Evolutionary conservation across 1,140 invertebrate genomes (phyloP).

Genomic region (Drosophila paulistorum): DNA sequence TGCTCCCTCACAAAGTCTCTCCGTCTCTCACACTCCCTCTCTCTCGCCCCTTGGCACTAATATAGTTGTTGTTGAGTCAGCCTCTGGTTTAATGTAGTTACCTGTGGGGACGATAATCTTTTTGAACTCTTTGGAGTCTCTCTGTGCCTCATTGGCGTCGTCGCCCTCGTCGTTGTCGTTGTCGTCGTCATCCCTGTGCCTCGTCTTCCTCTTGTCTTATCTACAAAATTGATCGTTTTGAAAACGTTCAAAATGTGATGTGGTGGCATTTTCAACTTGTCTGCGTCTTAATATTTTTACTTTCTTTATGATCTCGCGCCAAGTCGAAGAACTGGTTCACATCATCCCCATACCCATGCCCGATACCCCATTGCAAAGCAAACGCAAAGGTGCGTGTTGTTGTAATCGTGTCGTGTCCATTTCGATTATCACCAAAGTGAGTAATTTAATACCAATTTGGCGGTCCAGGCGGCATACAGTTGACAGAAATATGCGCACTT

Average conservation of each 20-base stretch:
- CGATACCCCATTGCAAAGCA: background rate
- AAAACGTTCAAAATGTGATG: slow-evolving; percentile 82
- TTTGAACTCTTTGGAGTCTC: background rate
- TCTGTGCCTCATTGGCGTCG: background rate
- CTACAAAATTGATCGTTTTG: slow-evolving; percentile 81
- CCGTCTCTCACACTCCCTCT: background rate
- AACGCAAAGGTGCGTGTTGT: slow-evolving; percentile 43
- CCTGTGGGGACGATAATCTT: slow-evolving; percentile 9
- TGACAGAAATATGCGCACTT: slow-evolving; percentile 76
- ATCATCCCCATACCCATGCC: slow-evolving; percentile 1
- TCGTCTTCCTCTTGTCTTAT: slow-evolving; percentile 56
- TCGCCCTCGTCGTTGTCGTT: background rate
- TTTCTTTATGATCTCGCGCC: slow-evolving; percentile 67
- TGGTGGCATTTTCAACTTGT: slow-evolving; percentile 83
- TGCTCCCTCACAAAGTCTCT: background rate
- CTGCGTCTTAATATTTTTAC: slow-evolving; percentile 82
- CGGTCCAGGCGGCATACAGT: slow-evolving; percentile 67
- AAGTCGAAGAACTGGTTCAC: slow-evolving; percentile 72
- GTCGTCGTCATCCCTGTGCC: background rate
- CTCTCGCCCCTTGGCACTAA: slow-evolving; percentile 17
- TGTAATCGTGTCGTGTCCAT: slow-evolving; percentile 80
- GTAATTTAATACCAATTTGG: slow-evolving; percentile 82
- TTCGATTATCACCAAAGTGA: slow-evolving; percentile 82
- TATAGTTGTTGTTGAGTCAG: slow-evolving; percentile 40
- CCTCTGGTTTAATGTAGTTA: background rate